phyloP scores from a whole-genome alignment of 2,113 vertebrate genomes.

The Oryzias javanicus region DNA sequence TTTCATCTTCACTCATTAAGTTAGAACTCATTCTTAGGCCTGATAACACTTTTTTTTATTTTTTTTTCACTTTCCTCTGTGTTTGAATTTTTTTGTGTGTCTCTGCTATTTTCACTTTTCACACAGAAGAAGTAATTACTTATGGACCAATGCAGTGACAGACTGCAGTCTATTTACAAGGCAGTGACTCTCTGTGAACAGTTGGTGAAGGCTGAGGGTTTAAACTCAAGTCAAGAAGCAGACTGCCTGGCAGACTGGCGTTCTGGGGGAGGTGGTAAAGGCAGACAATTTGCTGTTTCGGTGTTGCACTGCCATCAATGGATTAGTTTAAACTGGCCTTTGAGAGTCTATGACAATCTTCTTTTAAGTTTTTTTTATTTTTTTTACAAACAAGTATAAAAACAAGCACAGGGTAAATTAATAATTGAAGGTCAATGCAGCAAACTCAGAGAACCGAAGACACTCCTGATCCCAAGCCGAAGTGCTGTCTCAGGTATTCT shows the following conservation, averaged over 20 bases:
- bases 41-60: conserved; percentile 15
- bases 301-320: conserved; percentile 45
- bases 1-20: conserved; percentile 65
- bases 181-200: conserved; percentile 50
- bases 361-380: too few species aligned
- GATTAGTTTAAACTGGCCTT: not conserved
- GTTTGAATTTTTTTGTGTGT: not conserved
- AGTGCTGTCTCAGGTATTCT: conserved; percentile 21
- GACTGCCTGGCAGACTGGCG: conserved; percentile 29
- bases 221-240: conserved; percentile 34
- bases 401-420: conserved; percentile 36
- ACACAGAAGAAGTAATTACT: conserved; percentile 39
- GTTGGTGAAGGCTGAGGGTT: conserved; percentile 39
- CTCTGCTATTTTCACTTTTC: too few species aligned
- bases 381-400: conserved; percentile 25
- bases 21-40: conserved; percentile 59
- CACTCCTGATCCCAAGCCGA: conserved; percentile 18
- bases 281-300: conserved; percentile 29
- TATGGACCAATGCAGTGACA: conserved; percentile 32
- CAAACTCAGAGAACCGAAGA: conserved; percentile 12
- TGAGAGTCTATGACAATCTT: too few species aligned
- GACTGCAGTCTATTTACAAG: conserved; percentile 47
- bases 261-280: conserved; percentile 28
- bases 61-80: not conserved
- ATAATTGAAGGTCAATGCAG: conserved; percentile 53